Evolutionary conservation across 2,113 vertebrate species (phyloP).

Genomic region (Chroicocephalus ridibundus): DNA sequence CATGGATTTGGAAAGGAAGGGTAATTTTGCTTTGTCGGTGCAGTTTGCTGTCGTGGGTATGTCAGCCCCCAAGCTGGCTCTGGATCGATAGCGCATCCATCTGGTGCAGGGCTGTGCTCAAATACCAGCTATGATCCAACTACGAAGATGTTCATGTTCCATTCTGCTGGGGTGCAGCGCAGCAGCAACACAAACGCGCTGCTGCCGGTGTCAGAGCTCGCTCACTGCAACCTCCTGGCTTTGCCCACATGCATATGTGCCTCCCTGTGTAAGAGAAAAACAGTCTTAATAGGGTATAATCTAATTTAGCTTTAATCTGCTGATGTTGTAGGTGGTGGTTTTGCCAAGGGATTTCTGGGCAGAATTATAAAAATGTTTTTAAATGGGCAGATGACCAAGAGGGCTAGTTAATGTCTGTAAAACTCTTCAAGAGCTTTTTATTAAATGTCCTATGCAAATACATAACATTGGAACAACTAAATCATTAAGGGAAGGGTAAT

Average conservation of each 20-base stretch:
- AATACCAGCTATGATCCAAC: background rate
- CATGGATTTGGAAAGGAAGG: background rate
- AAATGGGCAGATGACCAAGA: background rate
- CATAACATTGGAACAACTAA: background rate
- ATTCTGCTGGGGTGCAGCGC: background rate
- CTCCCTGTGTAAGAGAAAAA: background rate
- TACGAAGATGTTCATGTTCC: background rate
- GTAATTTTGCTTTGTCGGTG: background rate
- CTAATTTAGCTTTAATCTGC: background rate
- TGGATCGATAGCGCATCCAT: background rate
- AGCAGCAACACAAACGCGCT: background rate
- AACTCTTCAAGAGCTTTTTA: background rate
- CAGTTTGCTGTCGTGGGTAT: background rate
- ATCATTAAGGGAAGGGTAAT: background rate
- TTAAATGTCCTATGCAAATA: background rate
- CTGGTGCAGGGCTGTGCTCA: background rate
- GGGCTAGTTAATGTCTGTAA: background rate
- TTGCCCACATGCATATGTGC: rapidly evolving
- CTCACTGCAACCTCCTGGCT: background rate
- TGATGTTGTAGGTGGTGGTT: background rate
- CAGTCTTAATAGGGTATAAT: background rate
- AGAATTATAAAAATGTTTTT: background rate
- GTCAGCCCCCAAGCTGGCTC: background rate
- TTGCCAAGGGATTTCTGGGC: background rate
- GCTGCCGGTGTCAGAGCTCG: background rate